These are phyloP conservation scores for Tenthredo livida DNA, from an alignment of 2,888 invertebrate species.

Conservation along the genomic window DNA sequence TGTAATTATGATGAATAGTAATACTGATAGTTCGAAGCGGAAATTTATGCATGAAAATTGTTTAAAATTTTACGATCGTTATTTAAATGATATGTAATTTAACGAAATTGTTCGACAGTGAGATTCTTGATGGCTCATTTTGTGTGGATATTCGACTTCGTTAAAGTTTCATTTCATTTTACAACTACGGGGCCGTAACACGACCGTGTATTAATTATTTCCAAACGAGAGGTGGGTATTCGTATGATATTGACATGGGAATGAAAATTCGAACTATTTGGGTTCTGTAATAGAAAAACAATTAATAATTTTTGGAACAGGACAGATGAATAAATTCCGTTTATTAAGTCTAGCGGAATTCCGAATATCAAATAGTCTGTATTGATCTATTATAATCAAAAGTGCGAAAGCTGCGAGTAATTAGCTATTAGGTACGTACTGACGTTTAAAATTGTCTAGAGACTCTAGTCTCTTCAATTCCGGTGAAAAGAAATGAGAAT, in stretches of 20 bases:
- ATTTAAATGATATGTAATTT: background rate
- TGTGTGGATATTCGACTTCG: background rate
- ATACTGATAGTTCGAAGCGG: too few relatives aligned
- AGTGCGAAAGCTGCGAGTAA: background rate
- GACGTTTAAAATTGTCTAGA: background rate
- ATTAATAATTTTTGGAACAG: background rate
- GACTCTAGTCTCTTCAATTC: background rate
- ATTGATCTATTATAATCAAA: background rate
- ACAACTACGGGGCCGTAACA: background rate
- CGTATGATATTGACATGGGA: constrained; percentile 15
- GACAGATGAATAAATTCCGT: background rate
- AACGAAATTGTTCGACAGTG: background rate
- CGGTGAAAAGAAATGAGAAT: background rate
- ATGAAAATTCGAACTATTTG: background rate
- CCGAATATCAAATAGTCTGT: background rate
- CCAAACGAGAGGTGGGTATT: constrained; percentile 3
- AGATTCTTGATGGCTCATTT: background rate
- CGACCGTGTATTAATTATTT: constrained; percentile 9
- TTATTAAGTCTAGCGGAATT: background rate
- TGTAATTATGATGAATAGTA: too few relatives aligned
- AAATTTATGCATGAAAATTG: background rate
- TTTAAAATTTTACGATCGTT: background rate
- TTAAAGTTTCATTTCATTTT: background rate
- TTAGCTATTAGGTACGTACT: too few relatives aligned
- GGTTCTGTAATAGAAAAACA: background rate